These are phyloP conservation scores for Zosterops japonicus DNA, from an alignment of 2,113 vertebrate species.

Conservation along the genomic window DNA sequence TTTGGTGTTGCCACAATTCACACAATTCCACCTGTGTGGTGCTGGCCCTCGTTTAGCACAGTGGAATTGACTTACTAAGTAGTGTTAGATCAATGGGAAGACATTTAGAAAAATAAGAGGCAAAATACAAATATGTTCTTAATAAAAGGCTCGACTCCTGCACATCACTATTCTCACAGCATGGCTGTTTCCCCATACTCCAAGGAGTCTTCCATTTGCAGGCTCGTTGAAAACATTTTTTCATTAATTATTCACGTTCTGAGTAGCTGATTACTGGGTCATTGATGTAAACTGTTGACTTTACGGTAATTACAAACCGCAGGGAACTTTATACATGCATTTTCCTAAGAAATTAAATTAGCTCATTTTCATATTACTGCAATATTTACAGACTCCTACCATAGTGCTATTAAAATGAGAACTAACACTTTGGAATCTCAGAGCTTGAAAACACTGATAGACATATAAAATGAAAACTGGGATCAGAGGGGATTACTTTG, in stretches of 20 bases:
- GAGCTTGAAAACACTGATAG: constrained; percentile 41
- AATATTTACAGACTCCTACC: constrained; percentile 56
- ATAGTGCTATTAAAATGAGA: constrained; percentile 55
- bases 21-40: not conserved
- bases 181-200: constrained; percentile 1
- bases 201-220: constrained; percentile 1
- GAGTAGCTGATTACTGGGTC: constrained; percentile 40
- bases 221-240: constrained; percentile 29
- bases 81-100: not conserved
- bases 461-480: constrained; percentile 51
- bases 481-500: constrained; percentile 63
- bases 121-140: not conserved
- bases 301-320: constrained; percentile 65
- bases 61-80: not conserved
- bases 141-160: not conserved
- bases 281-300: constrained; percentile 62
- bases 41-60: not conserved
- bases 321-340: constrained; percentile 45
- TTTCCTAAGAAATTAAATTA: constrained; percentile 55
- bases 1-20: not conserved
- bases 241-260: constrained; percentile 54
- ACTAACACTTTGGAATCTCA: constrained; percentile 47
- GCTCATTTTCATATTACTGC: constrained; percentile 45
- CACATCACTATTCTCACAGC: not conserved
- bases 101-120: constrained; percentile 22